Conservation (phyloP, 1,140 invertebrate genomes). For the Leptinotarsa lineolata region DNA sequence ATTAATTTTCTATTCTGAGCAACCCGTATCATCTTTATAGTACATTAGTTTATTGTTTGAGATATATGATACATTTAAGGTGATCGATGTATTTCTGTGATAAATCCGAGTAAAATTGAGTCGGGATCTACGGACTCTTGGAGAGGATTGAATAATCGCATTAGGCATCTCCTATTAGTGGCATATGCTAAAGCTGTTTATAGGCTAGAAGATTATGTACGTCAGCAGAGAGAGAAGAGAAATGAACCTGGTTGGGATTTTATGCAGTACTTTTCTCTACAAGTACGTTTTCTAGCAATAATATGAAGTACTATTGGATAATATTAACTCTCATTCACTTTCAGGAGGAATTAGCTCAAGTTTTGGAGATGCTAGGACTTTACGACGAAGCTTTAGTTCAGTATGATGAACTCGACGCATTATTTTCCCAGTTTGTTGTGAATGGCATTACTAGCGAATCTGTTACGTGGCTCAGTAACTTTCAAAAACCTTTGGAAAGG, state of each 20-base stretch:
- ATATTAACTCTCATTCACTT: background rate
- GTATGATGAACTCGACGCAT: conserved; percentile 95
- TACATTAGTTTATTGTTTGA: no score
- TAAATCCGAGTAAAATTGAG: conserved; percentile 89
- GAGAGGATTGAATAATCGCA: conserved; percentile 78
- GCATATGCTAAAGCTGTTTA: conserved; percentile 85
- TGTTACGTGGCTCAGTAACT: conserved; percentile 78
- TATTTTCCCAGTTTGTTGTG: conserved; percentile 95
- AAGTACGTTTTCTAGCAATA: conserved; percentile 62
- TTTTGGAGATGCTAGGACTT: conserved; percentile 90
- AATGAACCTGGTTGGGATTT: conserved; percentile 94
- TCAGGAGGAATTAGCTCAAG: conserved; percentile 93
- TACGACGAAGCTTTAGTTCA: conserved; percentile 94
- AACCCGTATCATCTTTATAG: no score
- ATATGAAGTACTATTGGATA: background rate
- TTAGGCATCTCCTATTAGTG: conserved; percentile 81
- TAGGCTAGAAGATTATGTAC: conserved; percentile 89
- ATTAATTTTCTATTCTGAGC: no score
- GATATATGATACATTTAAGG: conserved; percentile 43
- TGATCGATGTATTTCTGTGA: conserved; percentile 84
- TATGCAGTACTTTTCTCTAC: conserved; percentile 90
- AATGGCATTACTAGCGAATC: conserved; percentile 86
- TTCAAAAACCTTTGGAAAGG: conserved; percentile 74
- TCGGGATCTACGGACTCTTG: conserved; percentile 87
- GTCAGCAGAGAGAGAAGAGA: conserved; percentile 85